phyloP scores from a whole-genome alignment of 2,797 vertebrate genomes.

The Lepidocolaptes lacrymiger region DNA sequence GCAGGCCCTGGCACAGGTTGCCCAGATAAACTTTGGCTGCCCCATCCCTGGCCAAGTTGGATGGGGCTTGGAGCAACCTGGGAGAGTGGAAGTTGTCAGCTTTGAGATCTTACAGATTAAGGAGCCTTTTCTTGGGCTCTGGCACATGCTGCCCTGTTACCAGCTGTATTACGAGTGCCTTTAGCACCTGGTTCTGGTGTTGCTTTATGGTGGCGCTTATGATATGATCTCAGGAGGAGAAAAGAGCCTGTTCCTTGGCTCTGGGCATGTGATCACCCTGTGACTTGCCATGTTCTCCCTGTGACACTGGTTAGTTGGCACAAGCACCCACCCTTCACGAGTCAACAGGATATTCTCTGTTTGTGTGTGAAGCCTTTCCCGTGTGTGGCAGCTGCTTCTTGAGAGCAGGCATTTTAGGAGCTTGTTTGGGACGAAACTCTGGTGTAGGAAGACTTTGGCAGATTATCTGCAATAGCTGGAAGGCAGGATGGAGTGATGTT shows the following conservation, averaged over 20 bases:
- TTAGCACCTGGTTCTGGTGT: neutral
- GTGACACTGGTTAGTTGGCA: neutral
- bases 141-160: neutral
- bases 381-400: neutral
- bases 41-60: neutral
- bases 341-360: neutral
- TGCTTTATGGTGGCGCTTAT: neutral
- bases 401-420: neutral
- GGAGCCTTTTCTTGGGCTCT: neutral
- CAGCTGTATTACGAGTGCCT: rapidly evolving
- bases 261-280: neutral
- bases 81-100: neutral
- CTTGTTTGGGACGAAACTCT: neutral
- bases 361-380: neutral
- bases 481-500: neutral
- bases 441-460: rapidly evolving
- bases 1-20: neutral
- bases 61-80: neutral
- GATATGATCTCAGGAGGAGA: neutral
- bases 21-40: neutral
- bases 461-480: neutral
- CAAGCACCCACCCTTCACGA: neutral
- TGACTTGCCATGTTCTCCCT: neutral
- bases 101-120: neutral
- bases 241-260: neutral